A percentile compares a stretch with the other conserved stretches of the same genome.
Conservation (phyloP, 2,797 vertebrate species). For the Sebastes vulpes region DNA sequence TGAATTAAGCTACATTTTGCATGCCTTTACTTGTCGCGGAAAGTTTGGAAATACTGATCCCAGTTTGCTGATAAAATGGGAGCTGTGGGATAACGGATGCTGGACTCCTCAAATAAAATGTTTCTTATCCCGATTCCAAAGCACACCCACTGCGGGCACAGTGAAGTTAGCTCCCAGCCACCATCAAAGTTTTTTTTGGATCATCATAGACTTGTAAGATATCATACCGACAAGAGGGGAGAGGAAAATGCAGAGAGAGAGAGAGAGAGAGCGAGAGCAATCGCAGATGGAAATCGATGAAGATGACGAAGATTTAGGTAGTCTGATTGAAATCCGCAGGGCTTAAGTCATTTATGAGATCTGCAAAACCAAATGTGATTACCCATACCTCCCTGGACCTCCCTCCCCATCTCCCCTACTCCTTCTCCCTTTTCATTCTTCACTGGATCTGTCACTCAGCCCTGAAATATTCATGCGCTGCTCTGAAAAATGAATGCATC, state of each 20-base stretch:
- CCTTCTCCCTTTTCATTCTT: conserved; percentile 74
- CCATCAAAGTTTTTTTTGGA: conserved; percentile 11
- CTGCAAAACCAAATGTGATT: conserved; percentile 80
- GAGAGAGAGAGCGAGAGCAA: neutral
- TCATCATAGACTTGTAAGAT: conserved; percentile 21
- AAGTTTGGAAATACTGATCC: conserved; percentile 36
- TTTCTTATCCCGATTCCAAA: neutral
- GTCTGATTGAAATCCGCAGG: conserved; percentile 71
- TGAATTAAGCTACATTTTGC: conserved; percentile 38
- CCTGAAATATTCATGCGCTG: conserved; percentile 80
- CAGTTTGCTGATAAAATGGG: conserved; percentile 28
- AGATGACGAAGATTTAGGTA: conserved; percentile 47
- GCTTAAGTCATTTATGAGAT: conserved; percentile 78
- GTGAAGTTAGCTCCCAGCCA: neutral
- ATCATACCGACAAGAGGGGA: neutral
- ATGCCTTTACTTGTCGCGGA: conserved; percentile 12
- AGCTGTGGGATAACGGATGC: conserved; percentile 4
- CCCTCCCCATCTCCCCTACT: conserved; percentile 8
- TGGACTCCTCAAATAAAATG: neutral
- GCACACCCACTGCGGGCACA: neutral
- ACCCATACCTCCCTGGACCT: conserved; percentile 66
- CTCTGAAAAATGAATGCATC: conserved; percentile 84
- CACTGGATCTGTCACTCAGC: conserved; percentile 81
- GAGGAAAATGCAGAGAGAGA: neutral
- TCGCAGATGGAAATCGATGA: conserved; percentile 56